phyloP scores from a whole-genome alignment of 2,888 invertebrate genomes.

The Drepana falcataria region DNA sequence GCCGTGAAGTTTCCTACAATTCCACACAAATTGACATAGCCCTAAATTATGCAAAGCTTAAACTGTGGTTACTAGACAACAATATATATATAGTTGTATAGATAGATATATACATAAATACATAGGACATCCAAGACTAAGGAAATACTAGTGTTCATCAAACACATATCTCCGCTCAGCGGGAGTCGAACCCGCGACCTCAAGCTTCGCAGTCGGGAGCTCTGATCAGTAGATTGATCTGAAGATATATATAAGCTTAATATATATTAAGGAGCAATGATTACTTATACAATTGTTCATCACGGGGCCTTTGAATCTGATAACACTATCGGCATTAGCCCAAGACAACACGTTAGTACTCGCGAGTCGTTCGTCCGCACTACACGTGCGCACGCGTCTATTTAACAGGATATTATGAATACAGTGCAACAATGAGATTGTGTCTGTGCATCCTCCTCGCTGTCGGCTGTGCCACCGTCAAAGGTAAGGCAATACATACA shows the following conservation, averaged over 20 bases:
- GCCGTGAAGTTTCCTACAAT: no score
- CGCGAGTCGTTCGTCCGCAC: background rate
- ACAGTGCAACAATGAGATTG: background rate
- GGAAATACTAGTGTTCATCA: no score
- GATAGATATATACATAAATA: no score
- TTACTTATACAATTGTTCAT: background rate
- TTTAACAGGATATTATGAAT: background rate
- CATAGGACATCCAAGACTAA: no score
- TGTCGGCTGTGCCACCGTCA: background rate
- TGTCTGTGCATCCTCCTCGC: background rate
- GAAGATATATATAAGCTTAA: background rate
- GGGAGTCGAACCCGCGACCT: no score
- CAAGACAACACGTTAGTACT: background rate
- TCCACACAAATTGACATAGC: no score
- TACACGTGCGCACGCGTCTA: background rate
- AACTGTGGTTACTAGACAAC: no score
- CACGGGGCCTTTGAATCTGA: background rate
- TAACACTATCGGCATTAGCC: background rate
- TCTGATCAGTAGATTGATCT: no score
- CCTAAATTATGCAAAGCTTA: no score
- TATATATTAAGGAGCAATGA: background rate
- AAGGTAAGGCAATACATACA: background rate
- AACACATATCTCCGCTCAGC: no score
- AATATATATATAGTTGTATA: no score
- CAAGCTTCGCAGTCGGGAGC: no score